Percentiles rank a stretch among this genome's conserved stretches.
Conservation (phyloP, 2,113 vertebrate genomes). For the Pterocles orientalis region DNA sequence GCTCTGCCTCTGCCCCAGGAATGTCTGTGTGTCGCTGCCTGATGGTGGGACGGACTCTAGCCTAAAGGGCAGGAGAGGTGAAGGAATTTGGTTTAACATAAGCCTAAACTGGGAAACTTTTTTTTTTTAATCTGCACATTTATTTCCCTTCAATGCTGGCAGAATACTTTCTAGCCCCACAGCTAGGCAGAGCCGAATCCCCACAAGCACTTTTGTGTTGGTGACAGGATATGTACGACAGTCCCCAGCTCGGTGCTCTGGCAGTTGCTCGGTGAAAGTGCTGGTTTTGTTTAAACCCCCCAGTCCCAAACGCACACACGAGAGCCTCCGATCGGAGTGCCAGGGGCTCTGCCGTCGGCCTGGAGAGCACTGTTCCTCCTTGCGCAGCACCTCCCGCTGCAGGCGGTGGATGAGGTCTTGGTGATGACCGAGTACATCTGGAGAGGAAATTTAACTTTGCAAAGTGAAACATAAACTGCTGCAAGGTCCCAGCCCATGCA, state of each 20-base stretch:
- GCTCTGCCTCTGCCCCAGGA: not conserved
- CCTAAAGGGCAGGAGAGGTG: not conserved
- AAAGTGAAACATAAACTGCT: not conserved
- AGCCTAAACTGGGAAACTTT: not conserved
- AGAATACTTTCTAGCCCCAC: not conserved
- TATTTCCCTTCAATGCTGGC: not conserved
- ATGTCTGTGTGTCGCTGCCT: not conserved
- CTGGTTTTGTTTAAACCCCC: not conserved
- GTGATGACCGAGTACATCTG: not conserved
- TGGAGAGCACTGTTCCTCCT: not conserved
- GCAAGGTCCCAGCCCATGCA: not conserved
- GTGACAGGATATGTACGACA: not conserved
- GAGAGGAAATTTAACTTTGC: not conserved
- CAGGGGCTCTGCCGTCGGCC: not conserved
- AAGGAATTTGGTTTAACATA: not conserved
- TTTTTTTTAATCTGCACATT: not conserved
- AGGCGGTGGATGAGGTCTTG: not conserved
- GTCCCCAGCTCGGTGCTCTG: not conserved
- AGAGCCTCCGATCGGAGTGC: not conserved
- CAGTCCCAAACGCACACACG: rapidly evolving
- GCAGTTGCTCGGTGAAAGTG: not conserved
- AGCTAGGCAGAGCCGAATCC: not conserved
- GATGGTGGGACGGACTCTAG: not conserved
- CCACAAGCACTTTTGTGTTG: not conserved
- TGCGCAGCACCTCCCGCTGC: not conserved